Percentiles rank a stretch among this genome's conserved stretches.
Conservation (phyloP, 2,113 vertebrate genomes). For the Anguilla japonica region DNA sequence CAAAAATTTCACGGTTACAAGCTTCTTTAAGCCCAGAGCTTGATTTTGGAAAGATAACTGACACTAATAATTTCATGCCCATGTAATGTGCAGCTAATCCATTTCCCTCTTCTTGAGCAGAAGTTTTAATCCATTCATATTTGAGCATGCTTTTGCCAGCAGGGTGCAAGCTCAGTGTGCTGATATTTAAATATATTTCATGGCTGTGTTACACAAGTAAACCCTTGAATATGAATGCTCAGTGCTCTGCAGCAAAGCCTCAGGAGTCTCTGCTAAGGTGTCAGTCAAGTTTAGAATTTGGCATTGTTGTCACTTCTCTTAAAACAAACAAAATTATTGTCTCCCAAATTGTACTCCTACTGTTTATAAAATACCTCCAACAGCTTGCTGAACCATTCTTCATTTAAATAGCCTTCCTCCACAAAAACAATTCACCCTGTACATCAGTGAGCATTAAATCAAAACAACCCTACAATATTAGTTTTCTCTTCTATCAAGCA, state of each 20-base stretch:
- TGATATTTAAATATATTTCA: neutral
- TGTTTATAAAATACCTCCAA: neutral
- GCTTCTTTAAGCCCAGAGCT: neutral
- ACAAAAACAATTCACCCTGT: neutral
- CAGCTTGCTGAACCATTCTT: neutral
- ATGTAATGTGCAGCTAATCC: neutral
- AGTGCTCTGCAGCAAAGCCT: neutral
- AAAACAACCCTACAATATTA: neutral
- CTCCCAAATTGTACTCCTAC: neutral
- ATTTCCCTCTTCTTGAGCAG: neutral
- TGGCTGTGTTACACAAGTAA: neutral
- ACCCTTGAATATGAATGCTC: neutral
- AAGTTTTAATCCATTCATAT: neutral
- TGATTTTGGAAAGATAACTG: neutral
- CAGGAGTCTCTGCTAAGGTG: neutral
- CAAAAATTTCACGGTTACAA: neutral
- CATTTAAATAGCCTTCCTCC: neutral
- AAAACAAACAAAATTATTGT: neutral
- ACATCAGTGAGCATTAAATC: neutral
- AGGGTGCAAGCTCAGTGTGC: neutral
- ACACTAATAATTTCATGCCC: neutral
- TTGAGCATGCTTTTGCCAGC: neutral
- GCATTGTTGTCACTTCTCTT: neutral
- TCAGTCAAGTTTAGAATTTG: neutral
- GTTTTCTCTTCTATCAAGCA: neutral